These are phyloP conservation scores for Coccyzus lansbergi DNA, from an alignment of 2,797 vertebrate species.

Conservation along the genomic window DNA sequence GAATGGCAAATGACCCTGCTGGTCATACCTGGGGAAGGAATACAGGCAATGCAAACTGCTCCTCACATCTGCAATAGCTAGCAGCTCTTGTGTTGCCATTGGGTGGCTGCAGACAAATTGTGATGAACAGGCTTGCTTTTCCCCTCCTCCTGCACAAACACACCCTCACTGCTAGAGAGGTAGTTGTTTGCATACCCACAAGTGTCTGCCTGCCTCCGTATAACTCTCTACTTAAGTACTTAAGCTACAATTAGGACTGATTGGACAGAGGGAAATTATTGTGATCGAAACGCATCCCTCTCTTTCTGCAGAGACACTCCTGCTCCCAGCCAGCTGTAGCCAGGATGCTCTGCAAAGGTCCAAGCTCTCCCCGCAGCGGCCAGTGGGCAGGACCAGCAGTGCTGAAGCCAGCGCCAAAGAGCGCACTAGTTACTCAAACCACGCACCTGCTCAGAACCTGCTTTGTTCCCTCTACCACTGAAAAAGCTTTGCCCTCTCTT, in stretches of 20 bases:
- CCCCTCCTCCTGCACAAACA: not conserved
- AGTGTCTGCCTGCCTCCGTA: accelerated
- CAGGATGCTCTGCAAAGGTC: not conserved
- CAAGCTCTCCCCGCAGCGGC: not conserved
- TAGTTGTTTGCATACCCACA: not conserved
- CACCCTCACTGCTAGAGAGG: not conserved
- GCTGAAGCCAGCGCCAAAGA: not conserved
- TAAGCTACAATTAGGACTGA: not conserved
- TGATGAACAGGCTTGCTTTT: accelerated
- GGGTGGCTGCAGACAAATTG: not conserved
- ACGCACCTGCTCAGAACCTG: not conserved
- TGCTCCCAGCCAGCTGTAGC: accelerated
- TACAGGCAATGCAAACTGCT: accelerated
- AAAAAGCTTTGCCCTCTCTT: not conserved
- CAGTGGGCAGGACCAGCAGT: not conserved
- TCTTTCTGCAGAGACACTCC: not conserved
- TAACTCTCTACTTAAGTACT: not conserved
- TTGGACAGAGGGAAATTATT: not conserved
- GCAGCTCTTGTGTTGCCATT: not conserved
- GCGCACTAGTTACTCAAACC: not conserved
- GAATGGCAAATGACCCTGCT: too few species aligned
- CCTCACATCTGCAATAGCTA: not conserved
- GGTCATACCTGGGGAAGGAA: not conserved
- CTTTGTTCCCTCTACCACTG: not conserved
- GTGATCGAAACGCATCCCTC: not conserved